Percentiles rank a stretch among this genome's conserved stretches.
Conservation (phyloP, 2,113 vertebrate species). For the Ctenomys sociabilis region DNA sequence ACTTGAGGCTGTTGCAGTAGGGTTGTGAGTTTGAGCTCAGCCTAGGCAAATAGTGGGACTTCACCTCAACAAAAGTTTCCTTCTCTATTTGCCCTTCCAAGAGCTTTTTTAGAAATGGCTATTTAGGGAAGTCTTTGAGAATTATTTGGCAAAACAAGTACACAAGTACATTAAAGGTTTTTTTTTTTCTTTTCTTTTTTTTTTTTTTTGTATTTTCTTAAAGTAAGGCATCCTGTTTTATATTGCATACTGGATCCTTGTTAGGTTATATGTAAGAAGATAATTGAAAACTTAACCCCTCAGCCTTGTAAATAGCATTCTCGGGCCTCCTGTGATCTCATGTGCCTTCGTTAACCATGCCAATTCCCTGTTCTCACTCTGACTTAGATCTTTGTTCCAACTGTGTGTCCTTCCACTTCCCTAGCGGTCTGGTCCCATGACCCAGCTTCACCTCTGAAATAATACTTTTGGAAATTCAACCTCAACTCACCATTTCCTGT, state of each 20-base stretch:
- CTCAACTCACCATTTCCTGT: neutral
- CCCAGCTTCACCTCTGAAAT: neutral
- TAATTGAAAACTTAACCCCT: neutral
- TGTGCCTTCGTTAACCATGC: neutral
- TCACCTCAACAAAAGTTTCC: neutral
- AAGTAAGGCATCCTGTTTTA: slow-evolving; percentile 38
- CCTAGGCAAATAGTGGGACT: neutral
- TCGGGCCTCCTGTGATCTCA: neutral
- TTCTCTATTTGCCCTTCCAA: neutral
- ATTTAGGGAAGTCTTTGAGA: slow-evolving; percentile 6
- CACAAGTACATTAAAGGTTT: neutral
- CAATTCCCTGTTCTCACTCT: neutral
- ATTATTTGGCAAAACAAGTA: slow-evolving; percentile 32
- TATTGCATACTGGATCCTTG: neutral
- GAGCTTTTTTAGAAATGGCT: slow-evolving; percentile 21
- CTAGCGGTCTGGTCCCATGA: neutral
- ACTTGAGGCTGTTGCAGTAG: neutral
- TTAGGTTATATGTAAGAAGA: neutral
- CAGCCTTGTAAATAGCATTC: neutral
- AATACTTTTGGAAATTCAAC: neutral
- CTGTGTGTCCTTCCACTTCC: neutral
- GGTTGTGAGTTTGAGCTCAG: neutral
- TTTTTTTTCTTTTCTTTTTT: neutral
- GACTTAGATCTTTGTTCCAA: neutral
- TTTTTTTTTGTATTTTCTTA: neutral